These are phyloP conservation scores for Leptestheria dahalacensis DNA, from an alignment of 1,140 invertebrate genomes.

Conservation along the genomic window DNA sequence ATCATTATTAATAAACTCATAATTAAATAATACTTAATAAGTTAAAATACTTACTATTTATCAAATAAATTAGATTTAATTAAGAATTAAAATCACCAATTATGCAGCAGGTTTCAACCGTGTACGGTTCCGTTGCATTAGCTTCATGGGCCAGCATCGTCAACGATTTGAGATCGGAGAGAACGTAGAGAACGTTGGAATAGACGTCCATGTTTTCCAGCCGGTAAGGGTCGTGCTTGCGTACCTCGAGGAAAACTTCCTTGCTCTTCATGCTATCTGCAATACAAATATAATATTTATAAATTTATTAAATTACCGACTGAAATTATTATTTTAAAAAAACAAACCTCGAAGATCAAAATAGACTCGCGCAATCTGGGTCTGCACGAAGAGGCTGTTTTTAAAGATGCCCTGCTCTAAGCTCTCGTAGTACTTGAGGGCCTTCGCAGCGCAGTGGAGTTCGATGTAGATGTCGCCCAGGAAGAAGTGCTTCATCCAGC, in stretches of 20 bases:
- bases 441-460: constrained; percentile 77
- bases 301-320: constrained; percentile 11
- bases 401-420: constrained; percentile 64
- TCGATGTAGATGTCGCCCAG: constrained; percentile 79
- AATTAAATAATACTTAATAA: too few species aligned
- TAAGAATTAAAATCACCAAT: too few species aligned
- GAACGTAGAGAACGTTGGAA: constrained; percentile 90
- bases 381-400: constrained; percentile 74
- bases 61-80: too few species aligned
- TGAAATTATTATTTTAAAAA: constrained; percentile 5
- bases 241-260: constrained; percentile 58
- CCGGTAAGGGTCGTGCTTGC: constrained; percentile 74
- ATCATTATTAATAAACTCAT: too few species aligned
- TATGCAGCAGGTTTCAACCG: constrained; percentile 94
- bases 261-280: constrained; percentile 79
- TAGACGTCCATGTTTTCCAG: constrained; percentile 92
- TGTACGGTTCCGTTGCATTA: constrained; percentile 88
- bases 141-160: constrained; percentile 85
- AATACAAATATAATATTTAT: constrained; percentile 15
- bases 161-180: constrained; percentile 81
- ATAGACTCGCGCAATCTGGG: constrained; percentile 79
- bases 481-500: constrained; percentile 94
- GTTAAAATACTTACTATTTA: too few species aligned
- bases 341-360: constrained; percentile 72
- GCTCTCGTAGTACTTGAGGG: constrained; percentile 61